Conservation (phyloP, 2,113 vertebrate species). For the Guaruba guarouba region DNA sequence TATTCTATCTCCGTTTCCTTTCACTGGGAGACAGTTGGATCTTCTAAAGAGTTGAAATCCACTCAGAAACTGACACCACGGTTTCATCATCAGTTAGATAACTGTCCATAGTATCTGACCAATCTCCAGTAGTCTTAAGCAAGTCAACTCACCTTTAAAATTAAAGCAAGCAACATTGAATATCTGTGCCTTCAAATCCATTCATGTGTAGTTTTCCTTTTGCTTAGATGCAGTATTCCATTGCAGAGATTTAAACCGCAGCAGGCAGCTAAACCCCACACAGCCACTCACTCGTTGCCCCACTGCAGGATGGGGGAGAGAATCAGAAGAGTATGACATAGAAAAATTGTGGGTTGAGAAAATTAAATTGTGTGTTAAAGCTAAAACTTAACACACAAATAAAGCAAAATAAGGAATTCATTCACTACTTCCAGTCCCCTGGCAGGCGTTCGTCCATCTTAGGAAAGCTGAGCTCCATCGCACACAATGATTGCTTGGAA, state of each 20-base stretch:
- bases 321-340: rapidly evolving
- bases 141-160: neutral
- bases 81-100: neutral
- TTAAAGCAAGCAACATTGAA: neutral
- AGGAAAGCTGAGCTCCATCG: neutral
- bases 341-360: neutral
- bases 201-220: neutral
- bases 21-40: neutral
- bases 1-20: neutral
- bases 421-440: neutral
- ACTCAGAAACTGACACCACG: neutral
- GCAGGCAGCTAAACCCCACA: neutral
- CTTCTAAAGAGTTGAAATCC: neutral
- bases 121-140: neutral
- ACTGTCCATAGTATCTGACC: neutral
- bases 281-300: neutral
- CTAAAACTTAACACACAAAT: neutral
- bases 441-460: neutral
- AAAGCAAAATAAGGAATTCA: neutral
- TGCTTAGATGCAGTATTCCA: neutral
- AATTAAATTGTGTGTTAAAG: neutral
- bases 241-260: neutral
- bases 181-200: neutral
- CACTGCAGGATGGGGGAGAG: neutral
- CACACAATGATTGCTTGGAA: neutral